Evolutionary conservation across 2,113 vertebrate genomes (phyloP), one percentile per base, ranked within the genome.

Genomic region (Cyphomyrus discorhynchus): DNA sequence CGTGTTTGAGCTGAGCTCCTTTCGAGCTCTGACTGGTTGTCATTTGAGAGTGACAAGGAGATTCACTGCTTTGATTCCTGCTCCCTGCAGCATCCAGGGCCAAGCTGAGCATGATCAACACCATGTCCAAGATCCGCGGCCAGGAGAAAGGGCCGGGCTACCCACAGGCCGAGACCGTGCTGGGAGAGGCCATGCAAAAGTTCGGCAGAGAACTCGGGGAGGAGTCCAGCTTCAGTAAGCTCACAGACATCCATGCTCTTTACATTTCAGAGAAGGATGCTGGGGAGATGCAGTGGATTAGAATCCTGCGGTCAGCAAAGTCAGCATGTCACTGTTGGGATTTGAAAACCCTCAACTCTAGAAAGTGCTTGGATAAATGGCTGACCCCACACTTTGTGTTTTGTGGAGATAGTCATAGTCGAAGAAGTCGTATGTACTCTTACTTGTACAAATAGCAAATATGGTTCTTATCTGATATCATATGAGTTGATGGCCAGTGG

Each of bases 71-170:
- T 21, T 52, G 47, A 46, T 0, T 21, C 9, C 2, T 31, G 39
- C 66, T 42, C 88, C 31, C 50, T 93, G n/a, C 93, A 98, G 98
- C 98, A 45, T 98, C 98, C 94, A 97, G 98, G 94, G 98, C 98
- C 88, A 98, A 97, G 94, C 97, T 99, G 91, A 99, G 96, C 89
- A 98, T 99, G 98, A 98, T 98, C 94, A 99, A 97, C 95, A 99
- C 98, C 87, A 99, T 99, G 98, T 99, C 98, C 8, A 99, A 99
- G 96, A 99, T 99, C 91, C 96, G 98, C 0, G 98, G 98, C 2
- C 97, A 98, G 93, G 98, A 99, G 17, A 99, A 98, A 87, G 98
- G 98, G 10, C 97, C 97, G 0, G 98, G 98, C 5, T 99, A 99
- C 86, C 98, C 97, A 0, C 98, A 99, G 95, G 97, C 98, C 0